These are phyloP conservation scores for Nesidiocoris tenuis DNA, from an alignment of 2,888 invertebrate species.

Conservation along the genomic window DNA sequence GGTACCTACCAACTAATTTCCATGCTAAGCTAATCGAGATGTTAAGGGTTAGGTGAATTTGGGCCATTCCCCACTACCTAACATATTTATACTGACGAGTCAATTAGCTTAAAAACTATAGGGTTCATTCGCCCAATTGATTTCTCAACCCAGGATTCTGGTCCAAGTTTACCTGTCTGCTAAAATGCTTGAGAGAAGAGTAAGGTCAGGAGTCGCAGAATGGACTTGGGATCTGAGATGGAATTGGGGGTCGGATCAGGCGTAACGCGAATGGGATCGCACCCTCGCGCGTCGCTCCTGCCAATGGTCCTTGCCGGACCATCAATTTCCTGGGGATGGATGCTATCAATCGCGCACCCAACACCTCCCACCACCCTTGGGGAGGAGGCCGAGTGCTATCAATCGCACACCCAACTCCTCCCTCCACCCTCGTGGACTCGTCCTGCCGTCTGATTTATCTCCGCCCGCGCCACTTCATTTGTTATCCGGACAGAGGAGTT, in stretches of 20 bases:
- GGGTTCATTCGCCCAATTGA: too few relatives aligned
- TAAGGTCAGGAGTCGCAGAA: background rate
- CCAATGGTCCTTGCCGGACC: slow-evolving; percentile 43
- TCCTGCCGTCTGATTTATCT: slow-evolving; percentile 36
- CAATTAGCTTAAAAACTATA: too few relatives aligned
- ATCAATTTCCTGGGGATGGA: slow-evolving; percentile 43
- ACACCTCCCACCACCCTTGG: background rate
- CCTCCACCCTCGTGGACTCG: background rate
- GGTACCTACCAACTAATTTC: too few relatives aligned
- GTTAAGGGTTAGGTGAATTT: too few relatives aligned
- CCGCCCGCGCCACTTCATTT: slow-evolving; percentile 44
- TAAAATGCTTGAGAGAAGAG: too few relatives aligned
- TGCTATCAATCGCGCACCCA: slow-evolving; percentile 42
- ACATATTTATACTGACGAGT: too few relatives aligned
- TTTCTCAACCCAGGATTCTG: too few relatives aligned
- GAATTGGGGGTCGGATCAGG: background rate
- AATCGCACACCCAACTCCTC: background rate
- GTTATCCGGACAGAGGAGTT: slow-evolving; percentile 29
- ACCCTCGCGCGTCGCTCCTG: background rate
- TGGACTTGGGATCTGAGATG: background rate
- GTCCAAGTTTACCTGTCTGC: too few relatives aligned
- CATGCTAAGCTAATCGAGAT: too few relatives aligned
- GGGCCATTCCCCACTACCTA: too few relatives aligned
- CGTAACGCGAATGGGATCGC: background rate
- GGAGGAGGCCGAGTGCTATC: background rate